Evolutionary conservation across 2,888 invertebrate species (phyloP).

Genomic region (Heliconius erato): DNA sequence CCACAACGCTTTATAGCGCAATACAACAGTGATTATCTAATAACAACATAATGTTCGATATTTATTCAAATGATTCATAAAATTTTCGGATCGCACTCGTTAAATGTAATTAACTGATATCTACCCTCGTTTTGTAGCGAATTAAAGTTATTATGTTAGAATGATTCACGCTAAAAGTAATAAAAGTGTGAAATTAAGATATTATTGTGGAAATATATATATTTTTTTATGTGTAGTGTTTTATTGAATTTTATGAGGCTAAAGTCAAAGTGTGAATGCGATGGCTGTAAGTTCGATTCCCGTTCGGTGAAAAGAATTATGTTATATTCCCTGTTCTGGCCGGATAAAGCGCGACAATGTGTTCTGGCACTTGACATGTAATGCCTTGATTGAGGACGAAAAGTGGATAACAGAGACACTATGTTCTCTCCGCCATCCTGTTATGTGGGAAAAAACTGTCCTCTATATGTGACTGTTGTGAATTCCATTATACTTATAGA

Average conservation of each 20-base stretch:
- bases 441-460: too few species aligned
- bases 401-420: too few species aligned
- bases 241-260: neutral
- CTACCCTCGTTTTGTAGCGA: neutral
- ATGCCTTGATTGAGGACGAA: too few species aligned
- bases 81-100: constrained; percentile 9
- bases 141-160: neutral
- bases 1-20: neutral
- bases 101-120: constrained; percentile 13
- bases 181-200: neutral
- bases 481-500: too few species aligned
- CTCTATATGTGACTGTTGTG: too few species aligned
- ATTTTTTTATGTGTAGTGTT: neutral
- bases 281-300: neutral
- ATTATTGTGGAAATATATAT: neutral
- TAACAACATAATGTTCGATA: constrained; percentile 5
- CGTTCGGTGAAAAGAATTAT: too few species aligned
- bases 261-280: neutral
- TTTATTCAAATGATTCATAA: constrained; percentile 21
- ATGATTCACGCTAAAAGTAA: neutral
- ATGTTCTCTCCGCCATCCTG: too few species aligned
- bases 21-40: constrained; percentile 28
- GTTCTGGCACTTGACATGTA: neutral
- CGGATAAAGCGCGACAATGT: neutral
- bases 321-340: too few species aligned